These are phyloP conservation scores for Epirrita christyi DNA, from an alignment of 2,888 invertebrate species.

Conservation along the genomic window DNA sequence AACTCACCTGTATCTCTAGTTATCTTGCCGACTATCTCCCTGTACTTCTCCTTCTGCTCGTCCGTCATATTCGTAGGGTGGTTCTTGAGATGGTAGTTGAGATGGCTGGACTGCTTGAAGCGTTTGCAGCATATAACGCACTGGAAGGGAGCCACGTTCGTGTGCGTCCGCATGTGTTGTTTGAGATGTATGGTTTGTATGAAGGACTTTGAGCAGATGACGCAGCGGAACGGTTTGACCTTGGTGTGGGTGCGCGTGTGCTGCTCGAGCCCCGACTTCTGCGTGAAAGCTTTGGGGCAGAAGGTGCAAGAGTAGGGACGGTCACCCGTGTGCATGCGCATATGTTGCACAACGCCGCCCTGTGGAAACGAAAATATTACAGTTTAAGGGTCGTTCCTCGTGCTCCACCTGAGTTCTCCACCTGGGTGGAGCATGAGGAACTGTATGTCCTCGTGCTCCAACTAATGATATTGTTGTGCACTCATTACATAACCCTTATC, in stretches of 20 bases:
- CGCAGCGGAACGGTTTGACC: slow-evolving; percentile 55
- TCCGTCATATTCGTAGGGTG: slow-evolving; percentile 62
- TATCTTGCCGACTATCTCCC: slow-evolving; percentile 37
- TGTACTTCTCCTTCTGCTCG: slow-evolving; percentile 57
- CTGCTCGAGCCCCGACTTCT: slow-evolving; percentile 76
- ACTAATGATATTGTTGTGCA: too few relatives aligned
- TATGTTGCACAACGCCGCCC: slow-evolving; percentile 71
- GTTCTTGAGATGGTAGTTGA: slow-evolving; percentile 73
- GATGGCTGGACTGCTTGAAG: slow-evolving; percentile 64
- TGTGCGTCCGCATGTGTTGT: slow-evolving; percentile 78
- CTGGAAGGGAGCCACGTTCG: slow-evolving; percentile 73
- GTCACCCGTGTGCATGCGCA: slow-evolving; percentile 71
- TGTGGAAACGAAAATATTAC: too few relatives aligned
- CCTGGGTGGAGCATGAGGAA: too few relatives aligned
- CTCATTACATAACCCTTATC: too few relatives aligned
- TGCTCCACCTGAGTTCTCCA: too few relatives aligned
- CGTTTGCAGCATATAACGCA: slow-evolving; percentile 68
- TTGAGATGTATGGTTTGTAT: slow-evolving; percentile 70
- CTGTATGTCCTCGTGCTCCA: too few relatives aligned
- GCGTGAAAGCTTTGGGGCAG: slow-evolving; percentile 75
- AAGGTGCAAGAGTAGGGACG: slow-evolving; percentile 69
- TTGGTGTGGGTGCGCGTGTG: slow-evolving; percentile 75
- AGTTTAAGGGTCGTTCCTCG: too few relatives aligned
- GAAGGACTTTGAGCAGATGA: slow-evolving; percentile 71
- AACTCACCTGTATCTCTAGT: background rate